Conservation (phyloP, 2,888 invertebrate species). For the Macrosoma leucophasiata region DNA sequence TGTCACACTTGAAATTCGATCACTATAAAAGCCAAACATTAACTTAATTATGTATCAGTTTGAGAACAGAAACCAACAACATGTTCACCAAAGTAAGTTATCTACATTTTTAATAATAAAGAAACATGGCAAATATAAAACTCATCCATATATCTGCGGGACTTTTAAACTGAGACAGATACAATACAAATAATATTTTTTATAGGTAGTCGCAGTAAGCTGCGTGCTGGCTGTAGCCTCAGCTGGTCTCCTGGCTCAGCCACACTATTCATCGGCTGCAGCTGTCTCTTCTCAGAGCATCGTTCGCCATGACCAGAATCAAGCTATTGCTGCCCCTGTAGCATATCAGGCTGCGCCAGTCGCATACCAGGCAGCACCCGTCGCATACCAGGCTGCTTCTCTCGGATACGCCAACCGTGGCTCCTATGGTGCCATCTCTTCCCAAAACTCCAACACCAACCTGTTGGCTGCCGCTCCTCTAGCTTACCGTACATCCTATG, state of each 20-base stretch:
- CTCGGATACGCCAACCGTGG: too few species aligned
- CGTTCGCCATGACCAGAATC: conserved; percentile 51
- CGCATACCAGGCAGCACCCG: too few species aligned
- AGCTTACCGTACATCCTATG: too few species aligned
- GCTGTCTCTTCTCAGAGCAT: conserved; percentile 51
- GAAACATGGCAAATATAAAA: not conserved
- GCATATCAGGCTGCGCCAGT: conserved; percentile 32
- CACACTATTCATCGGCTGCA: conserved; percentile 45
- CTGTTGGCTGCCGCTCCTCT: too few species aligned
- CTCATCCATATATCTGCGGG: not conserved
- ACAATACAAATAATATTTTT: conserved; percentile 14
- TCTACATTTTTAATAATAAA: not conserved
- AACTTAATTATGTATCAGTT: conserved; percentile 46
- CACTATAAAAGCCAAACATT: conserved; percentile 48
- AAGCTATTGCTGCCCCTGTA: conserved; percentile 30
- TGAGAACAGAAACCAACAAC: conserved; percentile 37
- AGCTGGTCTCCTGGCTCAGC: conserved; percentile 45
- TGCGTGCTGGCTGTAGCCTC: conserved; percentile 53
- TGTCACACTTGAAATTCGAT: conserved; percentile 47
- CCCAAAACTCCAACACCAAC: too few species aligned
- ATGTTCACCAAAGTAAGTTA: conserved; percentile 61
- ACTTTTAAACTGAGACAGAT: not conserved
- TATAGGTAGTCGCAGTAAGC: conserved; percentile 51
- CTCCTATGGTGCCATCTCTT: too few species aligned
- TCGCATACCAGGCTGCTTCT: too few species aligned